phyloP scores from a whole-genome alignment of 2,797 vertebrate species.

The Melanotaenia pygmaea region DNA sequence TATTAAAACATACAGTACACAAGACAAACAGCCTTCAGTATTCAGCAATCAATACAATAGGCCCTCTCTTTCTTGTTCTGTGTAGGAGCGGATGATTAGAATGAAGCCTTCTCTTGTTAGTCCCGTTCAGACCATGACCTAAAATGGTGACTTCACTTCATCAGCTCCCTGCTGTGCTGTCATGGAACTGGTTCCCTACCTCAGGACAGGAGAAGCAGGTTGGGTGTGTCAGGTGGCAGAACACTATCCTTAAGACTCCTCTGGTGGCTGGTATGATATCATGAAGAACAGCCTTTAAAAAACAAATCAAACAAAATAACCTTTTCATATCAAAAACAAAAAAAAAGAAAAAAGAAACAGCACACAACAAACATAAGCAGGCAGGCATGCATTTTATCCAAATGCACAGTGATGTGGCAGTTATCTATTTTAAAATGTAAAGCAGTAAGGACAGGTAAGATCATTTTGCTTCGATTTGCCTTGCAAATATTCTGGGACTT shows the following conservation, averaged over 20 bases:
- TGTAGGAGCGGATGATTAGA: conserved; percentile 64
- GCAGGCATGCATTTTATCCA: no score
- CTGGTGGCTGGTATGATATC: not conserved
- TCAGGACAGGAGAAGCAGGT: conserved; percentile 27
- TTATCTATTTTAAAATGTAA: conserved; percentile 37
- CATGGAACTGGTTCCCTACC: conserved; percentile 49
- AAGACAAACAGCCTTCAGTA: conserved; percentile 53
- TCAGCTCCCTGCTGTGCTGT: conserved; percentile 57
- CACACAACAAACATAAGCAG: no score
- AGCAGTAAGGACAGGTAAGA: not conserved
- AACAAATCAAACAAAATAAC: not conserved
- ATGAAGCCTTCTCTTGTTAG: conserved; percentile 77
- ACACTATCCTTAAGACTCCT: not conserved
- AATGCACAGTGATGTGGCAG: not conserved
- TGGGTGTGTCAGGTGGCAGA: conserved; percentile 55
- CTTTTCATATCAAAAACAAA: not conserved
- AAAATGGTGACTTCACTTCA: conserved; percentile 81
- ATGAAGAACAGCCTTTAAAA: not conserved
- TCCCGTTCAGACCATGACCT: conserved; percentile 69
- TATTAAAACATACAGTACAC: conserved; percentile 57
- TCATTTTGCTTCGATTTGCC: conserved; percentile 16
- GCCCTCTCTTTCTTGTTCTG: conserved; percentile 34
- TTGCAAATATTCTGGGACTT: conserved; percentile 45
- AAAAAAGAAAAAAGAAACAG: not conserved
- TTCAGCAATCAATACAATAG: conserved; percentile 56